A percentile compares a stretch with the other conserved stretches of the same genome.
Evolutionary conservation across 2,797 vertebrate species (phyloP).

Genomic region (Scomberomorus guttatus): DNA sequence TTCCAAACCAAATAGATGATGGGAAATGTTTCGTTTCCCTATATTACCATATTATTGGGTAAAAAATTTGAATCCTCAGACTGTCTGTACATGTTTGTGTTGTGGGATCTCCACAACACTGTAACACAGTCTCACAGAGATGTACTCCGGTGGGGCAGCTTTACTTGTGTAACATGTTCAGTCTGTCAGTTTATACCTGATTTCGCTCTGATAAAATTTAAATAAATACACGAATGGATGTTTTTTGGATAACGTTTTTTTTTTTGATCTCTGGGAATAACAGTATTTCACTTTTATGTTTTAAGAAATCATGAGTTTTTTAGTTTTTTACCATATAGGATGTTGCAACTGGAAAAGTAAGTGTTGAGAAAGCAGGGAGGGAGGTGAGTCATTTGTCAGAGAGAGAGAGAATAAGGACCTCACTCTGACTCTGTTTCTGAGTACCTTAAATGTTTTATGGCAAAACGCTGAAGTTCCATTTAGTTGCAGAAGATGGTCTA

Average conservation of each 20-base stretch:
- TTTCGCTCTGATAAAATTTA: slow-evolving; percentile 15
- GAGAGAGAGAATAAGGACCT: not conserved
- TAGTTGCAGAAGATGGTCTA: not conserved
- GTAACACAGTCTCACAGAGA: not conserved
- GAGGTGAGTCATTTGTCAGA: slow-evolving; percentile 17
- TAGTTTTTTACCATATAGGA: not conserved
- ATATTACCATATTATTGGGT: slow-evolving; percentile 7
- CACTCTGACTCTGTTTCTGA: not conserved
- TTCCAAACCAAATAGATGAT: slow-evolving; percentile 7
- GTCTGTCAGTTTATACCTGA: not conserved
- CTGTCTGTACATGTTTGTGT: not conserved
- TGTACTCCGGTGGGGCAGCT: not conserved
- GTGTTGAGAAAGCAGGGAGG: slow-evolving; percentile 8
- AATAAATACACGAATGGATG: slow-evolving; percentile 9
- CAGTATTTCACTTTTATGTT: not conserved
- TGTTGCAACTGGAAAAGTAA: slow-evolving; percentile 24
- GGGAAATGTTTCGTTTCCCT: slow-evolving; percentile 19
- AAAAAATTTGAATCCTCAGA: not conserved
- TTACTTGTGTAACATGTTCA: not conserved
- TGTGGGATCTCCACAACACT: slow-evolving; percentile 5
- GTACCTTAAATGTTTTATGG: not conserved
- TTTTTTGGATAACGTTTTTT: not conserved
- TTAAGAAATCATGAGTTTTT: not conserved
- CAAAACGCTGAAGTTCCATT: not conserved
- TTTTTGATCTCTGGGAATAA: not conserved